phyloP scores from a whole-genome alignment of 2,113 vertebrate species.

The Colaptes auratus region DNA sequence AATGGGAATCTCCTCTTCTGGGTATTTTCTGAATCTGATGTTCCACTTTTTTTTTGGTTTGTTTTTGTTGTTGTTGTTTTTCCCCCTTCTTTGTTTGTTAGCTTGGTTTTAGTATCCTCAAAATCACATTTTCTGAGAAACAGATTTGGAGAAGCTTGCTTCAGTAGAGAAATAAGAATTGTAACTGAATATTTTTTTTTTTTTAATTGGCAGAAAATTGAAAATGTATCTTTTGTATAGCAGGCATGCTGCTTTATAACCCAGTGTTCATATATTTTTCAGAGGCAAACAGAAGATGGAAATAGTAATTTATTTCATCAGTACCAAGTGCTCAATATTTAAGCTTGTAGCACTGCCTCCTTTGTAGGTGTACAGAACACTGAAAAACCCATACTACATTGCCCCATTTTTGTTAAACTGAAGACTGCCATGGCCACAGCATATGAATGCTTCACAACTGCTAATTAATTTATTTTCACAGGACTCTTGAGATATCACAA shows the following conservation, averaged over 20 bases:
- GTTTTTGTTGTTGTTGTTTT: too few relatives aligned
- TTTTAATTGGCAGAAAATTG: not conserved
- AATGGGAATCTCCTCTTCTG: constrained; percentile 30
- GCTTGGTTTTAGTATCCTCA: not conserved
- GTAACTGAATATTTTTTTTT: not conserved
- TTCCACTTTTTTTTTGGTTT: not conserved
- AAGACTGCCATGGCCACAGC: constrained; percentile 11
- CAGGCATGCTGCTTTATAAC: not conserved
- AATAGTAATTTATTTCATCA: not conserved
- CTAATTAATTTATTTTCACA: constrained; percentile 65
- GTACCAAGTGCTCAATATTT: not conserved
- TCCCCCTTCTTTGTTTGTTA: rapidly evolving
- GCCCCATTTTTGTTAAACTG: constrained; percentile 40
- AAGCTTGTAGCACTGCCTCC: not conserved
- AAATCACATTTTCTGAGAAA: not conserved
- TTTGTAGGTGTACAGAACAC: not conserved
- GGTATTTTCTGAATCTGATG: not conserved
- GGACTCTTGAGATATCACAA: constrained; percentile 33
- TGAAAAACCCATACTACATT: not conserved
- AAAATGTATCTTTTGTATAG: not conserved
- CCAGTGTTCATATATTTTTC: not conserved
- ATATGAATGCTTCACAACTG: constrained; percentile 20
- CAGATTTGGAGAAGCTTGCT: not conserved
- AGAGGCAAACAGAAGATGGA: not conserved
- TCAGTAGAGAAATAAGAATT: not conserved